phyloP scores from a whole-genome alignment of 2,888 invertebrate genomes.

The Pherbina coryleti region DNA sequence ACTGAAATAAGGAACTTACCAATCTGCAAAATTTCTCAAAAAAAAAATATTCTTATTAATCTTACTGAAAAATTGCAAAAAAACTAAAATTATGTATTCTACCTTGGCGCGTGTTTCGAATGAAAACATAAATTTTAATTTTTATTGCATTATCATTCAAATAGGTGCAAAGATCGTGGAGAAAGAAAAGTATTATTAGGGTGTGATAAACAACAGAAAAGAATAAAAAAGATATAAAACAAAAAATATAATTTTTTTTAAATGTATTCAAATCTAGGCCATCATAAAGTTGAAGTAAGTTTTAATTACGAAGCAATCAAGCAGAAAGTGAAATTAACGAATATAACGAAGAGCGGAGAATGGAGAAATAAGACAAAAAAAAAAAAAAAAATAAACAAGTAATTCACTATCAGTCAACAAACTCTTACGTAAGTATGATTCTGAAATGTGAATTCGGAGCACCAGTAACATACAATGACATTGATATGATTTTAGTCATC shows the following conservation, averaged over 20 bases:
- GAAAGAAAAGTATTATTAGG: not conserved
- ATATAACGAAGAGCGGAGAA: not conserved
- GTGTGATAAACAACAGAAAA: not conserved
- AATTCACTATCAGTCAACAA: constrained; percentile 15
- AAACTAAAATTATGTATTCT: not conserved
- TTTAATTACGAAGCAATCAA: not conserved
- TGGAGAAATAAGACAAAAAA: not conserved
- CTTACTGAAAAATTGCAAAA: not conserved
- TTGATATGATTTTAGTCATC: too few relatives aligned
- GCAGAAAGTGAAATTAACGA: not conserved
- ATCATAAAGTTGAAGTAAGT: not conserved
- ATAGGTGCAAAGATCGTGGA: not conserved
- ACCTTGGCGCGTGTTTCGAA: not conserved
- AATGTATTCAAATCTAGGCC: constrained; percentile 11
- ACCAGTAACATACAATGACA: not conserved
- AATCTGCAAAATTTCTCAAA: too few relatives aligned
- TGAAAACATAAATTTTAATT: not conserved
- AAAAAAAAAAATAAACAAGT: not conserved
- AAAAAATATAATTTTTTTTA: not conserved
- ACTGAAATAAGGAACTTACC: not conserved
- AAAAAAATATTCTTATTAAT: too few relatives aligned
- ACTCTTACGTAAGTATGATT: constrained; percentile 2
- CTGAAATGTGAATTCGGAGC: not conserved
- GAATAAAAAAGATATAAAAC: not conserved
- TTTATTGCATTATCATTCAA: not conserved